Conservation (phyloP, 2,888 invertebrate genomes). For the Ornithoptera alexandrae region DNA sequence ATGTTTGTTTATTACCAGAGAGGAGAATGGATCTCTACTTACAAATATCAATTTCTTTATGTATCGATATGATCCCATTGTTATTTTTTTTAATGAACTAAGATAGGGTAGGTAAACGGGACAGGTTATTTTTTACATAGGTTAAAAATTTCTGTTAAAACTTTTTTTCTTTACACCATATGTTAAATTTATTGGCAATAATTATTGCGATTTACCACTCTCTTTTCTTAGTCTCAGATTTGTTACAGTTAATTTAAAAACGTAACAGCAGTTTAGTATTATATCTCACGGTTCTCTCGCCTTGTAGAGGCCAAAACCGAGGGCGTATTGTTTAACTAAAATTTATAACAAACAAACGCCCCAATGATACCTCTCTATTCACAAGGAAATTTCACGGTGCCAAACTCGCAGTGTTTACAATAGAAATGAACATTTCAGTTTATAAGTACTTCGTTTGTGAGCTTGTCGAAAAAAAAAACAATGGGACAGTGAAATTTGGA, state of each 20-base stretch:
- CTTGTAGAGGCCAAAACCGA: conserved; percentile 45
- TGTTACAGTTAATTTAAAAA: background rate
- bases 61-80: background rate
- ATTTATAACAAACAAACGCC: conserved; percentile 65
- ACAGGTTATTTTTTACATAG: too few species aligned
- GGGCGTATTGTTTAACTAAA: conserved; percentile 70
- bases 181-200: background rate
- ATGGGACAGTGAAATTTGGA: conserved; percentile 54
- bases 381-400: conserved; percentile 66
- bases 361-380: conserved; percentile 69
- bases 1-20: too few species aligned
- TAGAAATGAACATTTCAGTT: conserved; percentile 51
- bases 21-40: too few species aligned
- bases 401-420: conserved; percentile 57
- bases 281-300: conserved; percentile 7
- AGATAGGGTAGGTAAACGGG: too few species aligned
- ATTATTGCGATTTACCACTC: background rate
- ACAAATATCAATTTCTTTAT: too few species aligned
- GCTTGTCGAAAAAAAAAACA: conserved; percentile 57
- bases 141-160: too few species aligned
- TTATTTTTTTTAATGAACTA: background rate
- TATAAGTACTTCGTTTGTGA: conserved; percentile 54
- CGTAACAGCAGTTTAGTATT: background rate
- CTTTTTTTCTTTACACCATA: background rate
- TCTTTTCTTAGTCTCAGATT: background rate